Evolutionary conservation across 2,888 invertebrate genomes (phyloP).

Genomic region (Bugula neritina): DNA sequence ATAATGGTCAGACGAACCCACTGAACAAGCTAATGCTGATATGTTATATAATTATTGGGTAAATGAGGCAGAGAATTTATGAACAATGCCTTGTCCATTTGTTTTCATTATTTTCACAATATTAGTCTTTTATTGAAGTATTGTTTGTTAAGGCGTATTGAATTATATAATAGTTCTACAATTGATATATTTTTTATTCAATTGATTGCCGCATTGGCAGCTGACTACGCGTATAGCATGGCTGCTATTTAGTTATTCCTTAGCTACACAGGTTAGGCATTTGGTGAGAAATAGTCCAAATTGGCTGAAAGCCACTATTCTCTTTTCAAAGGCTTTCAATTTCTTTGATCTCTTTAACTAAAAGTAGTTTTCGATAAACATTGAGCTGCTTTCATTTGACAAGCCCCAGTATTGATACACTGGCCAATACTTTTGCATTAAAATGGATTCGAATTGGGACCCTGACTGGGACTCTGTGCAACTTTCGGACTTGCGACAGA

Average conservation of each 20-base stretch:
- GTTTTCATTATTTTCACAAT: not conserved
- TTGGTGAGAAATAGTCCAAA: not conserved
- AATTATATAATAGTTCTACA: not conserved
- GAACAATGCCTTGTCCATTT: not conserved
- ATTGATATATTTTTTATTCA: not conserved
- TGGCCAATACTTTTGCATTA: too few relatives aligned
- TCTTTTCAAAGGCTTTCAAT: not conserved
- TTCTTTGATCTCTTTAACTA: not conserved
- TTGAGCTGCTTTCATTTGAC: too few relatives aligned
- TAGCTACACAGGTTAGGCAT: not conserved
- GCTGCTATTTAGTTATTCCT: not conserved
- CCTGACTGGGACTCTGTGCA: conserved; percentile 3
- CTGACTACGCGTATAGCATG: not conserved
- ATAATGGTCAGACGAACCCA: not conserved
- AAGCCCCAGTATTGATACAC: too few relatives aligned
- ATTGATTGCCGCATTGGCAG: not conserved
- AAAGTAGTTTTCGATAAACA: too few relatives aligned
- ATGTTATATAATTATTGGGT: not conserved
- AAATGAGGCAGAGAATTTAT: not conserved
- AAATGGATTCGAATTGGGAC: conserved; percentile 23
- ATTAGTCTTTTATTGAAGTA: not conserved
- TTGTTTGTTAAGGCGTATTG: not conserved
- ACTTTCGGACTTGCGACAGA: not conserved
- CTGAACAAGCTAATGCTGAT: not conserved
- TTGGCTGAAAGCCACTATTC: not conserved